Evolutionary conservation across 2,888 invertebrate genomes (phyloP).

Genomic region (Suillia variegata): DNA sequence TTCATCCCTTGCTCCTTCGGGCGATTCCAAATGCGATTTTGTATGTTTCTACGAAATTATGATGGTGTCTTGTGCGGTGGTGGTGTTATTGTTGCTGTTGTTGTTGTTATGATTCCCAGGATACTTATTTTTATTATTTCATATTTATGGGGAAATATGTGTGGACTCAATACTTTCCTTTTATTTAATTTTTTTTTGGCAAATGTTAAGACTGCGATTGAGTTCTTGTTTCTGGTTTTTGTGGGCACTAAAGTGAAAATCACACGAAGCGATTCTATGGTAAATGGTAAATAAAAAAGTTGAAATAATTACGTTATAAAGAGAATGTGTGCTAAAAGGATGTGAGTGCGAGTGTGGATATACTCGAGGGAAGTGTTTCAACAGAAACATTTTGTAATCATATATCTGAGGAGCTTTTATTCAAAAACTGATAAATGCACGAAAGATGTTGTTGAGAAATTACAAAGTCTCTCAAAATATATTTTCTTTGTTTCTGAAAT

Average conservation of each 20-base stretch:
- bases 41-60: not conserved
- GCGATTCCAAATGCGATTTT: not conserved
- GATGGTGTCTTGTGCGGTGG: not conserved
- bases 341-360: not conserved
- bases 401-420: not conserved
- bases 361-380: not conserved
- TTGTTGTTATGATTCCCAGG: not conserved
- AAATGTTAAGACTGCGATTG: not conserved
- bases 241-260: not conserved
- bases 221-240: too few relatives aligned
- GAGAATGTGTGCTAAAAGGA: too few relatives aligned
- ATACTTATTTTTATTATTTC: not conserved
- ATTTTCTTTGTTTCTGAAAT: too few relatives aligned
- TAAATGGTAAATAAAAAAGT: too few relatives aligned
- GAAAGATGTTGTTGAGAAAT: too few relatives aligned
- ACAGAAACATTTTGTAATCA: not conserved
- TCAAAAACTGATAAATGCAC: too few relatives aligned
- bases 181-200: too few relatives aligned
- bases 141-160: not conserved
- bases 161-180: too few relatives aligned
- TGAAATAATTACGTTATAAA: too few relatives aligned
- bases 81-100: too few relatives aligned
- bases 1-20: conserved; percentile 1
- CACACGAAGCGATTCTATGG: not conserved
- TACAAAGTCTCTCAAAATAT: too few relatives aligned